A percentile compares a stretch with the other conserved stretches of the same genome.
Evolutionary conservation across 2,888 invertebrate genomes (phyloP).

Genomic region (Furcula furcula): DNA sequence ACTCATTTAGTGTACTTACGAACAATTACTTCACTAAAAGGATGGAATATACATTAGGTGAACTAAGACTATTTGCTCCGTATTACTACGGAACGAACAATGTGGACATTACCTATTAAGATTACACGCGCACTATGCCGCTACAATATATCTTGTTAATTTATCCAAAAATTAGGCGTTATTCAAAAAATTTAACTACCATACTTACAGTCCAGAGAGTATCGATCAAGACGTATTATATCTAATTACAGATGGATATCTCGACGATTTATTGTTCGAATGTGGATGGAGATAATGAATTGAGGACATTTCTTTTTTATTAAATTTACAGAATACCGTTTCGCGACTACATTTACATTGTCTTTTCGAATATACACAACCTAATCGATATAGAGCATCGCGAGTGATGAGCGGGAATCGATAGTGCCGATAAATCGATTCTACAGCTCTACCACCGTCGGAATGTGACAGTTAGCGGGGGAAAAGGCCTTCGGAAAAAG

Average conservation of each 20-base stretch:
- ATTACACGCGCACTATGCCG: conserved; percentile 57
- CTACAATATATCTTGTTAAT: conserved; percentile 57
- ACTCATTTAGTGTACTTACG: conserved; percentile 73
- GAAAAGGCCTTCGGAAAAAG: too few relatives aligned
- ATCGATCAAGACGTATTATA: conserved; percentile 28
- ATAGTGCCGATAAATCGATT: conserved; percentile 16
- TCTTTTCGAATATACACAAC: conserved; percentile 58
- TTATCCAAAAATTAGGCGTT: conserved; percentile 43
- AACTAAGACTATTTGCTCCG: conserved; percentile 61
- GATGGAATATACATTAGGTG: conserved; percentile 81
- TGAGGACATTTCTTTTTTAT: conserved; percentile 62
- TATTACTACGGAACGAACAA: conserved; percentile 40
- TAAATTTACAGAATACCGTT: conserved; percentile 56
- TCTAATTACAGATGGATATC: conserved; percentile 48
- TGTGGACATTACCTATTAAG: conserved; percentile 54
- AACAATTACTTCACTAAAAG: conserved; percentile 69
- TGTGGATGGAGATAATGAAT: conserved; percentile 76
- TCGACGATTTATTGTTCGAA: conserved; percentile 70
- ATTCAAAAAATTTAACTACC: conserved; percentile 29
- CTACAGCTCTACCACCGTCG: conserved; percentile 8
- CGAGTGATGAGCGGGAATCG: conserved; percentile 46
- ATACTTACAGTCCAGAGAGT: conserved; percentile 30
- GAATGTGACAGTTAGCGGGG: background rate
- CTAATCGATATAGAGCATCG: conserved; percentile 56
- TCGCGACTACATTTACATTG: conserved; percentile 55